Evolutionary conservation across 2,113 vertebrate genomes (phyloP).

Genomic region (Bubalus kerabau): DNA sequence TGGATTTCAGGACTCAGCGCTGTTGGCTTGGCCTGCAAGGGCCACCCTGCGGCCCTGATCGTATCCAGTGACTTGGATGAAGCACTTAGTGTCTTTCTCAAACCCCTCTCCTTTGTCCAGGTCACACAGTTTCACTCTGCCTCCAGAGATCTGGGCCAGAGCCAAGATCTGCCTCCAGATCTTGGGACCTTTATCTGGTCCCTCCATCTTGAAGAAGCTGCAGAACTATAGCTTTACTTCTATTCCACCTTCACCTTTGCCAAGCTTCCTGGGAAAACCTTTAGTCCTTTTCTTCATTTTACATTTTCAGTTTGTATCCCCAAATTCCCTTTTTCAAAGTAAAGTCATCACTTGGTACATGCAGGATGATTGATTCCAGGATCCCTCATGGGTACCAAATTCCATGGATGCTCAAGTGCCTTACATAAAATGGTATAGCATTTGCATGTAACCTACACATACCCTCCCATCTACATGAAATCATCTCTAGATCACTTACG

Average conservation of each 20-base stretch:
- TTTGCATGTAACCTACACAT: neutral
- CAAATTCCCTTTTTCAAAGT: neutral
- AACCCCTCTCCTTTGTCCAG: neutral
- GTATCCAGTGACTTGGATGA: neutral
- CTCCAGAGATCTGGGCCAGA: neutral
- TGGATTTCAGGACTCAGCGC: neutral
- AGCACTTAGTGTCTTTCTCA: neutral
- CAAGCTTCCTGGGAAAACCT: neutral
- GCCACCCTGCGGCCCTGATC: neutral
- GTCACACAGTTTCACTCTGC: neutral
- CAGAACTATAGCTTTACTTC: neutral
- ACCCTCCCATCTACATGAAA: neutral
- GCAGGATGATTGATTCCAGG: neutral
- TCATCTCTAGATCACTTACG: neutral
- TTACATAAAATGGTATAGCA: neutral
- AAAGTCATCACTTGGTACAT: neutral
- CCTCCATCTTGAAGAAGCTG: rapidly evolving
- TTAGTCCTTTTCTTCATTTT: neutral
- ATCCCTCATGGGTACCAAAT: neutral
- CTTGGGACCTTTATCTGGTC: too few relatives aligned
- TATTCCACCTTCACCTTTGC: neutral
- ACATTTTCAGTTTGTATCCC: neutral
- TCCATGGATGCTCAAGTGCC: neutral
- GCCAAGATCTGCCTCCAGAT: too few relatives aligned
- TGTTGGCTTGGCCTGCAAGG: neutral